Conservation (phyloP, 2,113 vertebrate genomes). For the Epinephelus lanceolatus region DNA sequence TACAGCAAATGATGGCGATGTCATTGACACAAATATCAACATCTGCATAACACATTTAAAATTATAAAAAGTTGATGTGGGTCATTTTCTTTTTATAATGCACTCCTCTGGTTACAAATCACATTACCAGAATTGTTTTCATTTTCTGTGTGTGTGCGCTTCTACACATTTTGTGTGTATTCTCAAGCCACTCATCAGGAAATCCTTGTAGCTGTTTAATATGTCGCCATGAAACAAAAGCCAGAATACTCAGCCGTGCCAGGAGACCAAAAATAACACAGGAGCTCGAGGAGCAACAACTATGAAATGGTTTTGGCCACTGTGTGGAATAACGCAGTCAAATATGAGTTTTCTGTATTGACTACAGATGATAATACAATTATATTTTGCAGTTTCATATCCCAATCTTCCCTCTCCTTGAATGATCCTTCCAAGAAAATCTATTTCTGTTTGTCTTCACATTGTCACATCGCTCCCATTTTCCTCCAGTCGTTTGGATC, state of each 20-base stretch:
- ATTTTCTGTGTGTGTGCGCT: background rate
- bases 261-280: constrained; percentile 12
- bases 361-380: background rate
- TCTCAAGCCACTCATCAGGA: constrained; percentile 2
- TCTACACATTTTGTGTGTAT: background rate
- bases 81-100: background rate
- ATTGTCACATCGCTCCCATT: background rate
- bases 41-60: background rate
- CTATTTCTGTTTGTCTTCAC: constrained; percentile 22
- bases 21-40: background rate
- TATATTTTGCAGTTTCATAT: background rate
- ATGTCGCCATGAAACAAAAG: constrained; percentile 12
- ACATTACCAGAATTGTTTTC: background rate
- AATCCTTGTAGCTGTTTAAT: constrained; percentile 17
- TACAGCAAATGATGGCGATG: background rate
- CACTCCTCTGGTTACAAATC: background rate
- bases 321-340: background rate
- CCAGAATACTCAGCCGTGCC: background rate
- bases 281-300: background rate
- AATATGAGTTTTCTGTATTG: background rate
- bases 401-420: background rate
- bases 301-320: background rate
- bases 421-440: background rate
- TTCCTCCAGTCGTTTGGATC: constrained; percentile 59
- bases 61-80: background rate